These are phyloP conservation scores for Trichogramma dendrolimi DNA, from an alignment of 2,888 invertebrate species.

Conservation along the genomic window DNA sequence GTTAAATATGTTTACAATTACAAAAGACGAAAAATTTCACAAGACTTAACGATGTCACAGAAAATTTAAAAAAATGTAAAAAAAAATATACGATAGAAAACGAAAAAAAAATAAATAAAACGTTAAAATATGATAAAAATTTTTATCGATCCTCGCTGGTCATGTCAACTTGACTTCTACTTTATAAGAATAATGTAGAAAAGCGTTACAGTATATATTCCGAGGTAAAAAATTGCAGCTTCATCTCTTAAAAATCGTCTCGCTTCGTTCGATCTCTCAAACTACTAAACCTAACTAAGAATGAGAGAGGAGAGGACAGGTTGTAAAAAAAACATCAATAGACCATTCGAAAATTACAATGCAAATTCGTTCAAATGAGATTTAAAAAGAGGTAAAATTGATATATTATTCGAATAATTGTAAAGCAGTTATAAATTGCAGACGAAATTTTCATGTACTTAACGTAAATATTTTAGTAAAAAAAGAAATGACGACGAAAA, in stretches of 20 bases:
- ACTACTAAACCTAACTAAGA: no score
- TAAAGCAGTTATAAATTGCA: no score
- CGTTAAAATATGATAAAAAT: conserved; percentile 1
- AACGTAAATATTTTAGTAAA: no score
- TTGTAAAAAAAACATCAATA: no score
- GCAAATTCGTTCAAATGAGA: no score
- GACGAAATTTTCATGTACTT: no score
- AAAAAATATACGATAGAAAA: conserved; percentile 7
- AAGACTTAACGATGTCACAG: conserved; percentile 20
- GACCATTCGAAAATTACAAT: no score
- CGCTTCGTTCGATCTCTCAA: conserved; percentile 40
- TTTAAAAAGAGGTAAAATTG: no score
- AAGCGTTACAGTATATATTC: conserved; percentile 6
- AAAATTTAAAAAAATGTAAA: conserved; percentile 9
- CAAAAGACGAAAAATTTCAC: conserved; percentile 13
- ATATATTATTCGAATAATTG: no score
- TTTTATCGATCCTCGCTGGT: conserved; percentile 19
- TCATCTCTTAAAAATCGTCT: conserved; percentile 34
- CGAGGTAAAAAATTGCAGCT: conserved; percentile 11
- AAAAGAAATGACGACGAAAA: no score
- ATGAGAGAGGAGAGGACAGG: no score
- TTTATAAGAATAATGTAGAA: conserved; percentile 7
- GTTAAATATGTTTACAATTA: conserved; percentile 1
- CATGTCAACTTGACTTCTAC: conserved; percentile 22
- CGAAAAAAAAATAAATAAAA: conserved; percentile 10